Conservation (phyloP, 1,140 invertebrate genomes). For the Pseudomyrmex sp. region DNA sequence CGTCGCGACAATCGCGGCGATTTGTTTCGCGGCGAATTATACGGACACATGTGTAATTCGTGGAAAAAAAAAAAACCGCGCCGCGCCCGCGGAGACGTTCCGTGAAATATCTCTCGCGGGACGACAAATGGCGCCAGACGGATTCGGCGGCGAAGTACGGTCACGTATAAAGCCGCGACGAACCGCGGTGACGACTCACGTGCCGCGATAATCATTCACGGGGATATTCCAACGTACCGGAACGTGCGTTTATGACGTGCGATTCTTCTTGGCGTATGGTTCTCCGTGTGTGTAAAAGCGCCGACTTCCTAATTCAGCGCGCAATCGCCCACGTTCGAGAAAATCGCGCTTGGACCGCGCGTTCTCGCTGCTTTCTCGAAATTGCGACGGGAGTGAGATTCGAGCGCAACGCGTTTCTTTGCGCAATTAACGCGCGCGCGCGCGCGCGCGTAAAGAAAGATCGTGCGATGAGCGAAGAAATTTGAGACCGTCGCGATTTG, state of each 20-base stretch:
- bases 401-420: neutral
- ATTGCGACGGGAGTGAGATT: neutral
- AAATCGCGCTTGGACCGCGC: neutral
- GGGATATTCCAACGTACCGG: conserved; percentile 51
- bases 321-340: neutral
- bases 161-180: conserved; percentile 59
- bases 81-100: neutral
- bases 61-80: neutral
- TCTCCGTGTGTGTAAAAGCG: neutral
- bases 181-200: conserved; percentile 59
- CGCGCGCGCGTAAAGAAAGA: neutral
- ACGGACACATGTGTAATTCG: neutral
- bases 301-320: conserved; percentile 1
- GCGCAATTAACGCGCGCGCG: conserved; percentile 6
- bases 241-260: conserved; percentile 23
- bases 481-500: too few species aligned
- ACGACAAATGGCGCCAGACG: conserved; percentile 19
- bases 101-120: conserved; percentile 12
- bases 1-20: neutral
- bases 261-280: conserved; percentile 14
- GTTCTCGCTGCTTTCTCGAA: conserved; percentile 30
- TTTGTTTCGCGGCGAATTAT: conserved; percentile 5
- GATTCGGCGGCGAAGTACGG: conserved; percentile 35
- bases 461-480: too few species aligned
- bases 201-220: conserved; percentile 66